A percentile compares a stretch with the other conserved stretches of the same genome.
Conservation (phyloP, 2,113 vertebrate genomes). For the Leptocoma aspasia region DNA sequence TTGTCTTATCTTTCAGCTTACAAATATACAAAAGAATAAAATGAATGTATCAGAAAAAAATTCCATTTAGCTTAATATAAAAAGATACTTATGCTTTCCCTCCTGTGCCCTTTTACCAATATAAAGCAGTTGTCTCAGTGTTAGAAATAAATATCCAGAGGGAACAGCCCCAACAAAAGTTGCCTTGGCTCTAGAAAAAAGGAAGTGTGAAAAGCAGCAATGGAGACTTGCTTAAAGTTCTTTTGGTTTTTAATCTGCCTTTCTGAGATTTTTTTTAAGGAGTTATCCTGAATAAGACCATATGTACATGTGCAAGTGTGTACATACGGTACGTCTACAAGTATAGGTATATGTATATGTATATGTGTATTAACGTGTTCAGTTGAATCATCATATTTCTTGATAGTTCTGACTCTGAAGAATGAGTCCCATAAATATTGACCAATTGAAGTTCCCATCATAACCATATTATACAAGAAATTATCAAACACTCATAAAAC, state of each 20-base stretch:
- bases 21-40: not conserved
- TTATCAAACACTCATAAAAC: not conserved
- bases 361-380: fast-evolving
- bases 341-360: fast-evolving
- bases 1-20: not conserved
- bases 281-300: not conserved
- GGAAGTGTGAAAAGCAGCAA: not conserved
- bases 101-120: not conserved
- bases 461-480: not conserved
- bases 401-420: not conserved
- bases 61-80: not conserved
- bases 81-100: not conserved
- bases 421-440: not conserved
- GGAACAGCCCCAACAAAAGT: not conserved
- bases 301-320: fast-evolving
- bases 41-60: not conserved
- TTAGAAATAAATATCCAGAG: not conserved
- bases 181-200: not conserved
- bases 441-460: not conserved
- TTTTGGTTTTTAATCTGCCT: not conserved
- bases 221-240: not conserved
- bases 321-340: not conserved
- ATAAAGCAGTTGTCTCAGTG: not conserved
- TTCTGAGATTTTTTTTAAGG: not conserved
- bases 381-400: not conserved